phyloP scores from a whole-genome alignment of 2,113 vertebrate genomes.

The Epinephelus lanceolatus region DNA sequence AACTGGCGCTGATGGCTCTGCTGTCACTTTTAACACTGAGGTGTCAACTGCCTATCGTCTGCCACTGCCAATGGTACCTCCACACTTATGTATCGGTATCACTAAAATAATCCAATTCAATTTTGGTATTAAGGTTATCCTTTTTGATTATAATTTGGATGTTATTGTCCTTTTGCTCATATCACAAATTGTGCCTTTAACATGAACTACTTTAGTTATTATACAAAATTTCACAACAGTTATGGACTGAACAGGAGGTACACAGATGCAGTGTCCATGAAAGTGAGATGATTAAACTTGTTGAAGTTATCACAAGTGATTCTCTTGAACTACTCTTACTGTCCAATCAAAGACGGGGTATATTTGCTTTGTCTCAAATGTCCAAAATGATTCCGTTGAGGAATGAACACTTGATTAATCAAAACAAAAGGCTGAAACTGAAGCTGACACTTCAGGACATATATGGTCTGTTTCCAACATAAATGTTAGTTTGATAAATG shows the following conservation, averaged over 20 bases:
- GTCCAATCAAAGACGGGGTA: conserved; percentile 67
- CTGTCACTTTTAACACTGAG: neutral
- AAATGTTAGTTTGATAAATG: conserved; percentile 76
- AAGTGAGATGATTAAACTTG: conserved; percentile 41
- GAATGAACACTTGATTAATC: conserved; percentile 81
- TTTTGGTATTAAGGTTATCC: neutral
- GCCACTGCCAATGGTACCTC: too few species aligned
- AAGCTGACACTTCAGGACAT: conserved; percentile 63
- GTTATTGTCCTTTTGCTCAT: neutral
- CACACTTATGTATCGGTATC: too few species aligned
- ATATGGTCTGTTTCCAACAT: conserved; percentile 64
- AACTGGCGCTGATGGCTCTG: neutral
- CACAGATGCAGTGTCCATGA: neutral
- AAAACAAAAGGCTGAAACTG: conserved; percentile 73
- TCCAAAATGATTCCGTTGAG: conserved; percentile 75
- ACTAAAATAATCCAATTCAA: too few species aligned
- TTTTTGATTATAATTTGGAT: neutral
- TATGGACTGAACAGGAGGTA: neutral
- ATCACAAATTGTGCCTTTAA: neutral
- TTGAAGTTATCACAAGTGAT: conserved; percentile 69
- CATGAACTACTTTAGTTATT: neutral
- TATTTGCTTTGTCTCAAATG: conserved; percentile 74
- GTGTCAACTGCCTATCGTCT: neutral
- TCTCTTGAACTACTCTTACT: conserved; percentile 64
- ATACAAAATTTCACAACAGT: neutral